A percentile compares a stretch with the other conserved stretches of the same genome.
phyloP scores from a whole-genome alignment of 2,113 vertebrate species.

The Prunella fulvescens region DNA sequence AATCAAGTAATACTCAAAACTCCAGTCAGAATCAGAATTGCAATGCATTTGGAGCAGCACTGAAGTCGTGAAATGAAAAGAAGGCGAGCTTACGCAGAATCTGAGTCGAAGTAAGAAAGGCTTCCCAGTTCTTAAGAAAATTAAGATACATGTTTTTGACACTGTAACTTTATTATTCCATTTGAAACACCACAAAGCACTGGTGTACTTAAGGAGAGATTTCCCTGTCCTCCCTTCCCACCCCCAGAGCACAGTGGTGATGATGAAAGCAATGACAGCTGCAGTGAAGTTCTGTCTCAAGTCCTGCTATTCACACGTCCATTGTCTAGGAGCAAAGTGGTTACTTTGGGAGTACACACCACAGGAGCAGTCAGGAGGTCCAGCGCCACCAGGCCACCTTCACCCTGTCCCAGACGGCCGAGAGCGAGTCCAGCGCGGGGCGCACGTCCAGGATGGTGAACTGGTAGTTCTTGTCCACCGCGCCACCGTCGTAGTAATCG shows the following conservation, averaged over 20 bases:
- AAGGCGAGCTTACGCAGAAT: rapidly evolving
- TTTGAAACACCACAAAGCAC: neutral
- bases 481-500: slow-evolving; percentile 92
- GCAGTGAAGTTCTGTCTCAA: neutral
- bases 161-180: neutral
- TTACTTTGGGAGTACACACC: neutral
- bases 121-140: neutral
- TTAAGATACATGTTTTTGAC: neutral
- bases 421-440: slow-evolving; percentile 87
- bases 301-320: neutral
- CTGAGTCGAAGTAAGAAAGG: neutral
- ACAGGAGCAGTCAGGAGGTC: slow-evolving; percentile 77
- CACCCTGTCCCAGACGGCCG: slow-evolving; percentile 91
- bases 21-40: neutral
- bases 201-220: neutral
- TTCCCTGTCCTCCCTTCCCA: neutral
- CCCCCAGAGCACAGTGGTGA: neutral
- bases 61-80: neutral
- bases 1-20: neutral
- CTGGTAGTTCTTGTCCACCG: slow-evolving; percentile 83
- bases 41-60: neutral
- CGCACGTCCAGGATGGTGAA: slow-evolving; percentile 94
- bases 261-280: neutral
- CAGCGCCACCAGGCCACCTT: slow-evolving; percentile 96
- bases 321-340: neutral